Evolutionary conservation across 2,113 vertebrate genomes (phyloP).

Genomic region (Labeo rohita): DNA sequence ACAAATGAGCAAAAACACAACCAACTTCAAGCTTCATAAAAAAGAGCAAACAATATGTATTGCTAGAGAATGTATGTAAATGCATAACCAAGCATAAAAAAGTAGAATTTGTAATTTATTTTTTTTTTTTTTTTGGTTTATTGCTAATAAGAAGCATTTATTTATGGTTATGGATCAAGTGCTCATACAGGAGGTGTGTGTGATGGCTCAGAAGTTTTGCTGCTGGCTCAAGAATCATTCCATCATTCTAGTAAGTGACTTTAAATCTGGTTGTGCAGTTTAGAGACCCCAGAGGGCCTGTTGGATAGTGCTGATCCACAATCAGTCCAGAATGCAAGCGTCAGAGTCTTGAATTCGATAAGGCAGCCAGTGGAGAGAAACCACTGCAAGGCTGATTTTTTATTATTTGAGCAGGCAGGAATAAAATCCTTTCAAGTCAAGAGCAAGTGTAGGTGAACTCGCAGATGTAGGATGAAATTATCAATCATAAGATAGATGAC

Average conservation of each 20-base stretch:
- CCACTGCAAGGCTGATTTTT: background rate
- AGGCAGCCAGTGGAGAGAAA: background rate
- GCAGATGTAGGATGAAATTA: background rate
- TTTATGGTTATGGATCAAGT: background rate
- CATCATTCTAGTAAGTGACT: background rate
- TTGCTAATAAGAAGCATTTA: background rate
- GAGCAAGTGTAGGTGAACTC: background rate
- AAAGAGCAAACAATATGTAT: background rate
- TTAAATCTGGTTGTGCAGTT: background rate
- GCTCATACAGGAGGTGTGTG: background rate
- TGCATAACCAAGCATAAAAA: background rate
- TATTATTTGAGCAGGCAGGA: background rate
- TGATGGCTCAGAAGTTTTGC: background rate
- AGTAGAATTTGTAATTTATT: too few species aligned
- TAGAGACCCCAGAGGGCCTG: background rate
- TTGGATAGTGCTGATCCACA: background rate
- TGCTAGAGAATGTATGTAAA: background rate
- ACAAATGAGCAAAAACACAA: background rate
- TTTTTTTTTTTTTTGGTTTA: background rate
- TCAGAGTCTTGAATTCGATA: background rate
- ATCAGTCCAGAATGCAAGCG: background rate
- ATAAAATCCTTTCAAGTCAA: background rate
- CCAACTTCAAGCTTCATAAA: background rate
- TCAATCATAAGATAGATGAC: background rate
- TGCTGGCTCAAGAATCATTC: background rate